These are phyloP conservation scores for Nycticebus coucang DNA, from an alignment of 2,113 vertebrate species.

Conservation along the genomic window DNA sequence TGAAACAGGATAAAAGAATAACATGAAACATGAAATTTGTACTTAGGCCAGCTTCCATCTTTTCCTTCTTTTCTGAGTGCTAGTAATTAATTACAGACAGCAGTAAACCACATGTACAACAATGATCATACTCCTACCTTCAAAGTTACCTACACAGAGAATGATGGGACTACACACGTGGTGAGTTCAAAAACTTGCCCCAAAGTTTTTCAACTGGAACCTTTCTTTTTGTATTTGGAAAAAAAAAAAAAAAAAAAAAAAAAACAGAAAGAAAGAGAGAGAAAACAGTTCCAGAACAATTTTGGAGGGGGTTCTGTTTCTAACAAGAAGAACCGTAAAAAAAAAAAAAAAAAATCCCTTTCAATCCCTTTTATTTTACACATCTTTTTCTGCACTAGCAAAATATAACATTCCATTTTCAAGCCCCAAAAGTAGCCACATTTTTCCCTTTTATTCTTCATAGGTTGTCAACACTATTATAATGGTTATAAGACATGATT, in stretches of 20 bases:
- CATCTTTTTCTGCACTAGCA: conserved; percentile 62
- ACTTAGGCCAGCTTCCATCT: neutral
- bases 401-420: conserved; percentile 76
- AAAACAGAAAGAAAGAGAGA: conserved; percentile 71
- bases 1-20: conserved; percentile 32
- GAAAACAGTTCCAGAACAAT: conserved; percentile 62
- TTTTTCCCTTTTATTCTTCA: conserved; percentile 60
- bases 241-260: conserved; percentile 74
- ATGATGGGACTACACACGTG: neutral
- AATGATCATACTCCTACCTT: neutral
- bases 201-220: conserved; percentile 62
- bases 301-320: conserved; percentile 45
- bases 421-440: conserved; percentile 49
- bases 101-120: neutral
- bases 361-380: conserved; percentile 34
- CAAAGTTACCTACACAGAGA: neutral
- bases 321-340: conserved; percentile 48
- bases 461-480: conserved; percentile 49
- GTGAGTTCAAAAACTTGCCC: conserved; percentile 31
- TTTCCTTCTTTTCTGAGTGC: neutral
- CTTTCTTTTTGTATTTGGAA: conserved; percentile 39
- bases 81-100: neutral
- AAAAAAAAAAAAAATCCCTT: no score
- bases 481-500: conserved; percentile 69
- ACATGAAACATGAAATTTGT: conserved; percentile 26